A percentile compares a stretch with the other conserved stretches of the same genome.
Evolutionary conservation across 2,797 vertebrate species (phyloP).

Genomic region (Schizopygopsis pylzovi): DNA sequence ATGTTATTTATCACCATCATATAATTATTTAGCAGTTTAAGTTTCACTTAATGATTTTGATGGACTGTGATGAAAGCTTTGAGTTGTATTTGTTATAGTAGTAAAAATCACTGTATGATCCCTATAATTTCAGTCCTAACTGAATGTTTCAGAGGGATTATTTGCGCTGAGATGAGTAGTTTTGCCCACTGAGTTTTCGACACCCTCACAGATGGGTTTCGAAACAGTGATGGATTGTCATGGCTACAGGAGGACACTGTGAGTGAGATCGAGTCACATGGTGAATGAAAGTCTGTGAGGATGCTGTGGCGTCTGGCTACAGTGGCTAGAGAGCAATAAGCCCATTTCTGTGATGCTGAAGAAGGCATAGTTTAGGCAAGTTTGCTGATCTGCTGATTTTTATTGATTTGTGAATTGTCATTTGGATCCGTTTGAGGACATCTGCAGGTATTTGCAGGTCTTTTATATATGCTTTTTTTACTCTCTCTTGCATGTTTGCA

Average conservation of each 20-base stretch:
- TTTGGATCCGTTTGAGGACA: neutral
- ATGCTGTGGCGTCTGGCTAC: neutral
- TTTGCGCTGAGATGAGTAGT: neutral
- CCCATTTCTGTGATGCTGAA: constrained; percentile 12
- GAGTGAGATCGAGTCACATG: constrained; percentile 47
- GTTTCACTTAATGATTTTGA: neutral
- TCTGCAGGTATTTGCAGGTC: neutral
- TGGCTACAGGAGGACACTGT: constrained; percentile 57
- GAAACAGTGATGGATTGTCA: constrained; percentile 30
- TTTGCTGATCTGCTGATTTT: neutral
- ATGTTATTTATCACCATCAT: neutral
- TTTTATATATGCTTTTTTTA: neutral
- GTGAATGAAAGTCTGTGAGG: constrained; percentile 5
- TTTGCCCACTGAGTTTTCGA: neutral
- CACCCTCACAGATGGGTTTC: constrained; percentile 21
- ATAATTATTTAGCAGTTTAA: neutral
- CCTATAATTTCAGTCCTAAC: neutral
- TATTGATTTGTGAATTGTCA: neutral
- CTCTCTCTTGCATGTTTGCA: neutral
- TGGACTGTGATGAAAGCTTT: neutral
- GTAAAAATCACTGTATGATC: neutral
- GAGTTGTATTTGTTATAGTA: neutral
- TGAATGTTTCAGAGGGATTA: neutral
- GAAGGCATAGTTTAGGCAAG: neutral
- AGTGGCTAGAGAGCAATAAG: constrained; percentile 7